Conservation (phyloP, 2,113 vertebrate genomes). For the Anguilla japonica region DNA sequence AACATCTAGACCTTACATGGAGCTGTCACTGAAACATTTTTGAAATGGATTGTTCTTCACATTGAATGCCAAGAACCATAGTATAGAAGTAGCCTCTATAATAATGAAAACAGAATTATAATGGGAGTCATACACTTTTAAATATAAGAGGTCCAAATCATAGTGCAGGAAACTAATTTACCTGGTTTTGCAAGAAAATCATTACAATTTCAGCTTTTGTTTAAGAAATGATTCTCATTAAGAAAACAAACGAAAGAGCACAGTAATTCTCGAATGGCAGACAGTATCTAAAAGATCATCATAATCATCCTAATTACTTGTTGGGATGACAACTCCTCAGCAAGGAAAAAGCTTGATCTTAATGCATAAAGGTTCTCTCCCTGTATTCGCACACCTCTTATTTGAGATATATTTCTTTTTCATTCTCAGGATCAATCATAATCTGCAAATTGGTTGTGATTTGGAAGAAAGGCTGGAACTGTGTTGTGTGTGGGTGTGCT, state of each 20-base stretch:
- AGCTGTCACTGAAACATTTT: not conserved
- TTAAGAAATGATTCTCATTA: not conserved
- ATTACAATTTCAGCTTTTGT: not conserved
- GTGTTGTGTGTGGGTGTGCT: not conserved
- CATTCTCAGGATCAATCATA: not conserved
- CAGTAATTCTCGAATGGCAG: not conserved
- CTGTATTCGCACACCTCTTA: not conserved
- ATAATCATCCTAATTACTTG: not conserved
- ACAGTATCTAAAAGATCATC: not conserved
- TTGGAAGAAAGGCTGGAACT: not conserved
- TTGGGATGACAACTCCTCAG: not conserved
- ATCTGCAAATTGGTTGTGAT: not conserved
- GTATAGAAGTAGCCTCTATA: not conserved
- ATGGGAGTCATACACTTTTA: not conserved
- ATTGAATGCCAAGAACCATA: not conserved
- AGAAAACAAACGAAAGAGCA: slow-evolving; percentile 7
- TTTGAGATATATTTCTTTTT: not conserved
- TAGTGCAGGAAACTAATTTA: not conserved
- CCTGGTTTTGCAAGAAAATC: not conserved
- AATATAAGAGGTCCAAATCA: not conserved
- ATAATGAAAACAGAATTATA: not conserved
- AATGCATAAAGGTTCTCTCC: not conserved
- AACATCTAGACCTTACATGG: not conserved
- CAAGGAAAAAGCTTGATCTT: not conserved
- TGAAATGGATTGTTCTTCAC: not conserved